phyloP scores from a whole-genome alignment of 2,888 invertebrate genomes.

The Plagiodera versicolora region DNA sequence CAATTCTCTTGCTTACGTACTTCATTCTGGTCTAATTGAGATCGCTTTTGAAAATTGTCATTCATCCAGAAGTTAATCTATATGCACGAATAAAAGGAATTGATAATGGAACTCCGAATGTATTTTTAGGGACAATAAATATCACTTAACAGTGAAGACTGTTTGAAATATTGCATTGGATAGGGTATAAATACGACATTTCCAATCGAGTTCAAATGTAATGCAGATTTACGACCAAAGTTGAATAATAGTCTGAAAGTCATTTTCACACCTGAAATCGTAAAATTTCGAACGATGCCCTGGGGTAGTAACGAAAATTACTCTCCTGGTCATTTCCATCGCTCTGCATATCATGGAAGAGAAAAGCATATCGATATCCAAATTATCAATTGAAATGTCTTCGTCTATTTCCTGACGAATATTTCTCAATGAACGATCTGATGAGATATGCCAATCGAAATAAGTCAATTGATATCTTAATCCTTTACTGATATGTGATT shows the following conservation, averaged over 20 bases:
- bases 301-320: not conserved
- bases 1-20: too few relatives aligned
- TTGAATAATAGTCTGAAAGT: not conserved
- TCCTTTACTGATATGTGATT: too few relatives aligned
- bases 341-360: not conserved
- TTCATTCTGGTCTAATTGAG: too few relatives aligned
- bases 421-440: too few relatives aligned
- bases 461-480: too few relatives aligned
- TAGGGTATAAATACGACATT: not conserved
- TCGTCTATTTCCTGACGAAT: too few relatives aligned
- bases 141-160: not conserved
- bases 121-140: not conserved
- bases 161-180: slow-evolving; percentile 8
- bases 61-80: too few relatives aligned
- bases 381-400: too few relatives aligned
- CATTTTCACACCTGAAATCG: not conserved
- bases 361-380: not conserved
- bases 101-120: not conserved
- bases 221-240: not conserved
- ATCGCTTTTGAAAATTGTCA: too few relatives aligned
- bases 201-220: not conserved
- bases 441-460: too few relatives aligned
- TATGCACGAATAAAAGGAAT: not conserved
- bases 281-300: not conserved
- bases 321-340: not conserved